These are phyloP conservation scores for Chrysolina oricalcia DNA, from an alignment of 2,888 invertebrate genomes.

Conservation along the genomic window DNA sequence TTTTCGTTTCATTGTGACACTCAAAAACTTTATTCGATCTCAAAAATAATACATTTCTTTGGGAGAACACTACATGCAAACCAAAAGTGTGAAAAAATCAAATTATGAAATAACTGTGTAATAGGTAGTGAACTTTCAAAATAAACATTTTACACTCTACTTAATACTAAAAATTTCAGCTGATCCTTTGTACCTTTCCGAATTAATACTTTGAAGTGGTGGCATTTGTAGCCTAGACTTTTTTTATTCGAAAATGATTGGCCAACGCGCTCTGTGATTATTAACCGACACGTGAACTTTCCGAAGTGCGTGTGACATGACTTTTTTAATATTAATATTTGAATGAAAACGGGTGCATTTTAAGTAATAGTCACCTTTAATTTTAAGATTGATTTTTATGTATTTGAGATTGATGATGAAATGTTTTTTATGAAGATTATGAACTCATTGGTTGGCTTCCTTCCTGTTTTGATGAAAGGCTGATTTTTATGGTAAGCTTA, in stretches of 20 bases:
- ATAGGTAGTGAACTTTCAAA: too few species aligned
- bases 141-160: background rate
- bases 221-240: constrained; percentile 16
- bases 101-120: too few species aligned
- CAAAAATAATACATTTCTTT: too few species aligned
- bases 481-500: constrained; percentile 61
- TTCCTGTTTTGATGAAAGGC: constrained; percentile 63
- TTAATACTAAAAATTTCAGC: background rate
- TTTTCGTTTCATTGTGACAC: too few species aligned
- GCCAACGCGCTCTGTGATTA: constrained; percentile 67
- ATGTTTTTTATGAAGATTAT: constrained; percentile 51
- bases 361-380: constrained; percentile 65
- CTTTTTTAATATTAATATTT: constrained; percentile 44
- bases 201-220: constrained; percentile 19
- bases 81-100: too few species aligned
- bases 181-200: background rate
- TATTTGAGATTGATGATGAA: constrained; percentile 43
- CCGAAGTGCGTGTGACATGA: constrained; percentile 61
- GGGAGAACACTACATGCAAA: too few species aligned
- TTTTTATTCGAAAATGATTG: constrained; percentile 49
- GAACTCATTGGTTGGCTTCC: constrained; percentile 64
- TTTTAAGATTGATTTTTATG: constrained; percentile 57
- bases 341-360: constrained; percentile 68
- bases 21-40: too few species aligned
- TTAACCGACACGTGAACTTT: constrained; percentile 60